Base-by-base conservation (phyloP, 2,888 invertebrate genomes). In the Ethmia dodecea region DNA sequence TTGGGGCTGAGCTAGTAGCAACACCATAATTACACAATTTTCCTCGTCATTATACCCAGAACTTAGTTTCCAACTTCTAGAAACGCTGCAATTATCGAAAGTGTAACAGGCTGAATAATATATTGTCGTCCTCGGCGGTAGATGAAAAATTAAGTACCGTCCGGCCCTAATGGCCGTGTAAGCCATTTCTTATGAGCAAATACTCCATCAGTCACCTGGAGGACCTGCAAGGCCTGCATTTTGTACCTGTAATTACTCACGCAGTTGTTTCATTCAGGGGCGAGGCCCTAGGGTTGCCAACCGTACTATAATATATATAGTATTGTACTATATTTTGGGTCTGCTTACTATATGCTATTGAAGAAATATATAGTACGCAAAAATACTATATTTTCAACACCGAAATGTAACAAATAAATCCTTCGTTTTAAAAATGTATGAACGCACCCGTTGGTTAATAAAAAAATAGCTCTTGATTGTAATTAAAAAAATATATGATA, bases 231-330 rank as follows among this genome's bases (percentile, higher is more conserved):
- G 42, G 44, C 51, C 61, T 79, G 79, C 77, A 77, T 71, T 75
- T 68, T 59, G 48, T 53, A 61, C 55, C n/a, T 43, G 47, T 64
- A 65, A 71, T 69, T 61, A 58, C 56, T 60, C 49, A 52, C 60
- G 55, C 55, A 52, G 51, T 44, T 39, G 47, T 61, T 77, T 74
- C 74, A 74, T 74, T 78, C 63, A 78, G 60, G 62, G 64, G 60
- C n/a, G 60, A 55, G 52, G 44, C 42, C 43, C n/a, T n/a, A n/a
- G n/a, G n/a, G n/a, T n/a, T n/a, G n/a, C n/a, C n/a, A n/a, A n/a
- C n/a, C n/a, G n/a, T n/a, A n/a, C n/a, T n/a, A n/a, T n/a, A n/a
- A n/a, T n/a, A n/a, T n/a, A n/a, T n/a, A n/a, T n/a, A n/a, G n/a
- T n/a, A n/a, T n/a, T n/a, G n/a, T n/a, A n/a, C n/a, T n/a, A n/a